Percentiles rank a stretch among this genome's conserved stretches.
Conservation (phyloP, 2,113 vertebrate species). For the Oreochromis niloticus region DNA sequence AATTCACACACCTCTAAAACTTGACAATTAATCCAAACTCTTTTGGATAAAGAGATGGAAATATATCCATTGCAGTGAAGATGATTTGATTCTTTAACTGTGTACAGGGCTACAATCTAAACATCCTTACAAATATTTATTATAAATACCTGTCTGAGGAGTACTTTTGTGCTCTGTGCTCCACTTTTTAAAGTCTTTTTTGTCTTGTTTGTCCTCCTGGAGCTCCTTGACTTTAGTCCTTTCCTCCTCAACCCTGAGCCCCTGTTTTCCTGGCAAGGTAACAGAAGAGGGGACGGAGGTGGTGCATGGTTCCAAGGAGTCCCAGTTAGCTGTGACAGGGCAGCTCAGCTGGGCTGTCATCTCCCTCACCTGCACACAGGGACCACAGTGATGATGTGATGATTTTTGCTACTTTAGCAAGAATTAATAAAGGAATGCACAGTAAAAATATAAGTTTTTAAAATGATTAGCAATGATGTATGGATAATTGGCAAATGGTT, state of each 20-base stretch:
- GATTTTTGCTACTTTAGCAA: not conserved
- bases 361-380: conserved; percentile 59
- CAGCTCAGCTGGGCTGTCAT: conserved; percentile 55
- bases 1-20: not conserved
- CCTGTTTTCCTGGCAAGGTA: not conserved
- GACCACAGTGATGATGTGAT: not conserved
- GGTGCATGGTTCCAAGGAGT: conserved; percentile 5
- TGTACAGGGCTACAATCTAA: not conserved
- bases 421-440: not conserved
- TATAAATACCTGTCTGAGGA: not conserved
- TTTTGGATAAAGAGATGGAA: not conserved
- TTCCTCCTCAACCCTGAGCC: not conserved
- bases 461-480: not conserved
- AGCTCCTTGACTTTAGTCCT: not conserved
- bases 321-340: conserved; percentile 8
- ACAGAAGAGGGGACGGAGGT: not conserved
- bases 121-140: not conserved
- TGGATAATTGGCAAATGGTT: not conserved
- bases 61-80: not conserved
- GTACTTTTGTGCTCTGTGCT: not conserved
- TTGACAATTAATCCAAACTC: not conserved
- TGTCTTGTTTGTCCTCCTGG: not conserved
- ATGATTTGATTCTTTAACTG: not conserved
- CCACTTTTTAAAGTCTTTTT: not conserved
- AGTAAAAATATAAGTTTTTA: not conserved